Percentiles rank a stretch among this genome's conserved stretches.
phyloP scores from a whole-genome alignment of 2,888 invertebrate genomes.

The Malachius bipustulatus region DNA sequence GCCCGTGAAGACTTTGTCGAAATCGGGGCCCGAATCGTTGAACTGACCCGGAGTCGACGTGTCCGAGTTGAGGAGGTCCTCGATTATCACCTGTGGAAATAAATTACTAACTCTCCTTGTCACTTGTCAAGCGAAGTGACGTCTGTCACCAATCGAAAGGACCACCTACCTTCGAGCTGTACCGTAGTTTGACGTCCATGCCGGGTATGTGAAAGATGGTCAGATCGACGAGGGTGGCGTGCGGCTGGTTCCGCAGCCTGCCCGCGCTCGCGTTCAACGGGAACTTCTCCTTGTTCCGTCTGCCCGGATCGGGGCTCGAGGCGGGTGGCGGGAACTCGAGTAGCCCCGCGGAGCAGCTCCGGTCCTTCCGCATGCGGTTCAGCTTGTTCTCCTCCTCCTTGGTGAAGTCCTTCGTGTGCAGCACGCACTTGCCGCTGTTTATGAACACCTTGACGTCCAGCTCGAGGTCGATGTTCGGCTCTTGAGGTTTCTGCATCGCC shows the following conservation, averaged over 20 bases:
- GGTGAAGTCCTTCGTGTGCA: constrained; percentile 77
- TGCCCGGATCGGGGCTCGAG: constrained; percentile 35
- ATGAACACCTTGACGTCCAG: constrained; percentile 92
- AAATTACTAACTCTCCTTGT: background rate
- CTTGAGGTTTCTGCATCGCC: too few species aligned
- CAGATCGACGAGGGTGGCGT: constrained; percentile 50
- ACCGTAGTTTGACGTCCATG: constrained; percentile 55
- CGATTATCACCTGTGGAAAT: background rate
- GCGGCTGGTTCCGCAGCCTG: constrained; percentile 32
- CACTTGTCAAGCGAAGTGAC: constrained; percentile 4
- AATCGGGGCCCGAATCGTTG: constrained; percentile 19
- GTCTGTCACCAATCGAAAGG: too few species aligned
- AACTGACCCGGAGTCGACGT: constrained; percentile 1
- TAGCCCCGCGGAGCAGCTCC: constrained; percentile 38
- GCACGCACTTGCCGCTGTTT: constrained; percentile 91
- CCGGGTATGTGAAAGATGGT: constrained; percentile 88
- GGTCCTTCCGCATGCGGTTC: constrained; percentile 59
- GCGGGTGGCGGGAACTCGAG: constrained; percentile 30
- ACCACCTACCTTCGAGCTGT: constrained; percentile 32
- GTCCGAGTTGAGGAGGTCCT: constrained; percentile 1
- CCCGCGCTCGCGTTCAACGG: constrained; percentile 28
- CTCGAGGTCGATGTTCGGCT: constrained; percentile 92
- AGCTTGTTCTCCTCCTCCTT: constrained; percentile 56
- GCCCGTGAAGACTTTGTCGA: constrained; percentile 26
- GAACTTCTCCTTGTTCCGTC: constrained; percentile 35